A percentile compares a stretch with the other conserved stretches of the same genome.
These are phyloP conservation scores for Marmota monax DNA, from an alignment of 2,113 vertebrate genomes.

Conservation along the genomic window DNA sequence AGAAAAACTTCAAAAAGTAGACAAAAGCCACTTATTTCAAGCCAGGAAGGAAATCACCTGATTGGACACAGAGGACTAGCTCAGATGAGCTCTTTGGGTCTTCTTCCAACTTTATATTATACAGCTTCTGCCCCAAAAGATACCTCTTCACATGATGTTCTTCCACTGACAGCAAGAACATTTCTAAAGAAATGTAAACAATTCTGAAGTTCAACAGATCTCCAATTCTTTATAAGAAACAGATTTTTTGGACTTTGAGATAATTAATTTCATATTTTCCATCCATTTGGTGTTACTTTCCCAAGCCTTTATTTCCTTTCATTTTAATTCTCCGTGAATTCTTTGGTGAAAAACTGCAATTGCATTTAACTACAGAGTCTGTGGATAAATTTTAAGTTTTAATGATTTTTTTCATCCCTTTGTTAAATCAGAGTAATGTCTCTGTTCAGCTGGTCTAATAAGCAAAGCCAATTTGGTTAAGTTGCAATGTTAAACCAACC, in stretches of 20 bases:
- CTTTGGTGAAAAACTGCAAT: neutral
- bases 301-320: slow-evolving; percentile 57
- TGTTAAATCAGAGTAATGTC: slow-evolving; percentile 49
- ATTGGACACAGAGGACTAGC: neutral
- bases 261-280: slow-evolving; percentile 75
- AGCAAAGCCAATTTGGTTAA: slow-evolving; percentile 53
- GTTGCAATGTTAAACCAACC: slow-evolving; percentile 44
- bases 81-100: neutral
- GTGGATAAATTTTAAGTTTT: slow-evolving; percentile 58
- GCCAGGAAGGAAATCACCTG: neutral
- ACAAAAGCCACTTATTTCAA: neutral
- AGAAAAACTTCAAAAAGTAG: neutral
- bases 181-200: slow-evolving; percentile 66
- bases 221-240: slow-evolving; percentile 64
- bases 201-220: slow-evolving; percentile 53
- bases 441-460: slow-evolving; percentile 53
- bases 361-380: slow-evolving; percentile 53
- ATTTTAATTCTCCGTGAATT: slow-evolving; percentile 64
- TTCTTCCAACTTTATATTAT: neutral
- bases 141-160: neutral
- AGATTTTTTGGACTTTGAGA: slow-evolving; percentile 54
- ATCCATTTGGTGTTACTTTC: slow-evolving; percentile 45
- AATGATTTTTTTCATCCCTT: neutral
- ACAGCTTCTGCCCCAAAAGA: neutral
- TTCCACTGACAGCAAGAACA: slow-evolving; percentile 18